These are phyloP conservation scores for Peromyscus maniculatus DNA, from an alignment of 2,113 vertebrate species.

Conservation along the genomic window DNA sequence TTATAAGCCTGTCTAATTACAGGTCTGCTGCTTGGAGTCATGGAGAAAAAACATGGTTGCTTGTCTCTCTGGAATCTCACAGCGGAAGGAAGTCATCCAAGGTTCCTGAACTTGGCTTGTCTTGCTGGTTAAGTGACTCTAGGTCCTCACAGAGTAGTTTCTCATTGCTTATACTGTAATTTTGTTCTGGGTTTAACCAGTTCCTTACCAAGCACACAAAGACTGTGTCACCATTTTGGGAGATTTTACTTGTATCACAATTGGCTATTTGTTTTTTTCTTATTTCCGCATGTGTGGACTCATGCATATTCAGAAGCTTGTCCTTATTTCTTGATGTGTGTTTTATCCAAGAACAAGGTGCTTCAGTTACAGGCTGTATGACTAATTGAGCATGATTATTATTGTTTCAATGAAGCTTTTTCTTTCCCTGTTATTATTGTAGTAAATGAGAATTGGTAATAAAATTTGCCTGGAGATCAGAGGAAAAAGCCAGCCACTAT, in stretches of 20 bases:
- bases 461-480: too few relatives aligned
- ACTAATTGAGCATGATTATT: not conserved
- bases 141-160: accelerated
- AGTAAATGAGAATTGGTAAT: not conserved
- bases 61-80: not conserved
- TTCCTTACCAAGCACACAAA: not conserved
- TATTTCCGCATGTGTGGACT: not conserved
- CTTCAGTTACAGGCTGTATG: not conserved
- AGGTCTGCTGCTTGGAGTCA: not conserved
- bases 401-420: not conserved
- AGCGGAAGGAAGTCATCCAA: not conserved
- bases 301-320: not conserved
- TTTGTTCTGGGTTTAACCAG: not conserved
- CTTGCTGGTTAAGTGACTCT: not conserved
- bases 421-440: not conserved
- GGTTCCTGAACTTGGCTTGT: not conserved
- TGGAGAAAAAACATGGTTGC: not conserved
- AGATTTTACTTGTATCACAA: not conserved
- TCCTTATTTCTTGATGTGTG: not conserved
- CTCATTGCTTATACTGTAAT: too few relatives aligned
- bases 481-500: too few relatives aligned
- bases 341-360: not conserved
- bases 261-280: not conserved
- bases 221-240: not conserved
- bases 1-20: not conserved